Evolutionary conservation across 2,888 invertebrate species (phyloP).

Genomic region (Drosophila stalkeri): DNA sequence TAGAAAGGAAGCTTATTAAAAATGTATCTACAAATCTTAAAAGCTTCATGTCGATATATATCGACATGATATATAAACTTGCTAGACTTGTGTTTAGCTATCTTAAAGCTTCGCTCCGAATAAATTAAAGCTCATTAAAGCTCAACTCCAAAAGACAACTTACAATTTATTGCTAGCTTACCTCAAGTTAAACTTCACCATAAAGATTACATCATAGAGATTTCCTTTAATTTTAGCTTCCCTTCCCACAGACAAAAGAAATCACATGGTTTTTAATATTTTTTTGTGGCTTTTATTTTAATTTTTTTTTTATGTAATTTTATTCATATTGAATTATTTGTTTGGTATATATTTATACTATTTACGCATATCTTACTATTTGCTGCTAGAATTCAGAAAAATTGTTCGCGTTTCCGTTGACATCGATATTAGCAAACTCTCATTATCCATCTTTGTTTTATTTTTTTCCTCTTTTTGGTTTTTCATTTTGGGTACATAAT

Average conservation of each 20-base stretch:
- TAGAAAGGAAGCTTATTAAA: no score
- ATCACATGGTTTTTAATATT: neutral
- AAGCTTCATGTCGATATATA: no score
- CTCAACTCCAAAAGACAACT: neutral
- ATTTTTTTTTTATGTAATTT: constrained; percentile 49
- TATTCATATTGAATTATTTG: constrained; percentile 69
- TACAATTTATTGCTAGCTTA: neutral
- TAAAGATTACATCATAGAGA: neutral
- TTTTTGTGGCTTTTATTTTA: constrained; percentile 30
- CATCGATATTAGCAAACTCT: constrained; percentile 29
- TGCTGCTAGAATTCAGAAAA: constrained; percentile 11
- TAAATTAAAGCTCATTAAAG: neutral
- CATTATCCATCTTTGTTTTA: constrained; percentile 27
- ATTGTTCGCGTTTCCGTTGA: constrained; percentile 3
- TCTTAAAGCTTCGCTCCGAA: no score
- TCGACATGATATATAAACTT: neutral
- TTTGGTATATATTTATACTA: constrained; percentile 71
- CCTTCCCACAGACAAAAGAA: neutral
- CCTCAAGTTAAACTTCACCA: neutral
- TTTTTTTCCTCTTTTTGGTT: neutral
- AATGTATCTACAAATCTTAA: neutral
- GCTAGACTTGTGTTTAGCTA: neutral
- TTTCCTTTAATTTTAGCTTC: neutral
- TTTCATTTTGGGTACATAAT: constrained; percentile 39
- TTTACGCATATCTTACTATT: constrained; percentile 61